These are phyloP conservation scores for Sylvicola cinctus DNA, from an alignment of 2,888 invertebrate species.

Conservation along the genomic window DNA sequence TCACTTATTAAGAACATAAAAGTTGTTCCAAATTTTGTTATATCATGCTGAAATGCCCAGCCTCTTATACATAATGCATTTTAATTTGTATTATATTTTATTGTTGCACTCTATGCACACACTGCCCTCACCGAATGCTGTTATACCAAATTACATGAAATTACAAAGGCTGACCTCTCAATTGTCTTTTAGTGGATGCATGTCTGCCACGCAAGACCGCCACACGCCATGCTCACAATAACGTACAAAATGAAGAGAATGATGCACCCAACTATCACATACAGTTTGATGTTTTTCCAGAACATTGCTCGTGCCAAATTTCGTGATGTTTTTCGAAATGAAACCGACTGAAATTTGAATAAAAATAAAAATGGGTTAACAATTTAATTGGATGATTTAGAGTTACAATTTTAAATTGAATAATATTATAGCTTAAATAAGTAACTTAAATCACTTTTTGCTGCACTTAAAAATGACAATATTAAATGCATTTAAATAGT, in stretches of 20 bases:
- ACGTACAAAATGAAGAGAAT: slow-evolving; percentile 59
- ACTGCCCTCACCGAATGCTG: too few species aligned
- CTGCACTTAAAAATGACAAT: too few species aligned
- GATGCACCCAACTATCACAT: slow-evolving; percentile 41
- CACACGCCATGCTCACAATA: slow-evolving; percentile 72
- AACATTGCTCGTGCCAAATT: slow-evolving; percentile 72
- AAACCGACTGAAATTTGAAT: slow-evolving; percentile 72
- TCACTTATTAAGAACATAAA: too few species aligned
- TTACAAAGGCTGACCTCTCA: too few species aligned
- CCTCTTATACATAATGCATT: too few species aligned
- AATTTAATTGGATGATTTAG: neutral
- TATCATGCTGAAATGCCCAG: too few species aligned
- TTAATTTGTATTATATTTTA: too few species aligned
- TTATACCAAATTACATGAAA: too few species aligned
- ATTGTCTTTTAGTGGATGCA: slow-evolving; percentile 42
- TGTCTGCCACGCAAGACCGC: slow-evolving; percentile 57
- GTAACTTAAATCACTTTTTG: too few species aligned
- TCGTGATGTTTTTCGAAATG: slow-evolving; percentile 69
- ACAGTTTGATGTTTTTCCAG: slow-evolving; percentile 87
- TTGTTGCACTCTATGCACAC: too few species aligned
- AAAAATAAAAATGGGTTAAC: slow-evolving; percentile 17
- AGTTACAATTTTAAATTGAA: slow-evolving; percentile 3
- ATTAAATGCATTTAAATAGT: too few species aligned
- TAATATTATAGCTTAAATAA: neutral
- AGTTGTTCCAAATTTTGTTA: too few species aligned